These are phyloP conservation scores for Calonectris borealis DNA, from an alignment of 2,113 vertebrate species.

Conservation along the genomic window DNA sequence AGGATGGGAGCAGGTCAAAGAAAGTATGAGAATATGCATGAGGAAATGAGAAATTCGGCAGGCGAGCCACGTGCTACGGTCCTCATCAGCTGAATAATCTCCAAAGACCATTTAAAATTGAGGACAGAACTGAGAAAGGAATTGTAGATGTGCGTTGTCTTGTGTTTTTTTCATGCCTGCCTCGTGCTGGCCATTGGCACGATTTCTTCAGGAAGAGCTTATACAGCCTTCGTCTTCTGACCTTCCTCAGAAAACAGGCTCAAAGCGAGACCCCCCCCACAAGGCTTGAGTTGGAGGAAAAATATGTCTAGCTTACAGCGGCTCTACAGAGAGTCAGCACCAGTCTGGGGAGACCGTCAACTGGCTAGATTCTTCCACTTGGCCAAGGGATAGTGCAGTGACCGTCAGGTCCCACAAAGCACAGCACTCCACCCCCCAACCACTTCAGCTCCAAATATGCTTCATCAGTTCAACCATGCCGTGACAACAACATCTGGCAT, in stretches of 20 bases:
- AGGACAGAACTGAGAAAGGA: background rate
- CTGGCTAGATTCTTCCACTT: background rate
- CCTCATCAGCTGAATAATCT: background rate
- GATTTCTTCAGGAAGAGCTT: background rate
- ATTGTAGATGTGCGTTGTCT: no score
- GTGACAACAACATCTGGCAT: rapidly evolving
- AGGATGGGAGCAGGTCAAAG: background rate
- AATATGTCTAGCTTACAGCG: background rate
- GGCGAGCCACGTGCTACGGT: background rate
- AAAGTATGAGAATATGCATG: background rate
- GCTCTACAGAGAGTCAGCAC: background rate
- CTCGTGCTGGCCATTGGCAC: background rate
- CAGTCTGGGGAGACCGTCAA: background rate
- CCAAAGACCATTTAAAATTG: background rate
- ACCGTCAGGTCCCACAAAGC: background rate
- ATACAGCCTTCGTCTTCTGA: background rate
- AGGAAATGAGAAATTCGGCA: background rate
- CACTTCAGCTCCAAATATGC: rapidly evolving
- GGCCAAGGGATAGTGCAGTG: no score
- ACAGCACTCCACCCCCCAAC: background rate
- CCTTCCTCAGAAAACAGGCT: background rate
- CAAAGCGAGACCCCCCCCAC: background rate
- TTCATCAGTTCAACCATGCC: no score
- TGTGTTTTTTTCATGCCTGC: background rate
- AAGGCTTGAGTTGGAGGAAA: background rate